Base-by-base conservation (phyloP, 2,888 invertebrate genomes). In the Epirrhoe alternata region DNA sequence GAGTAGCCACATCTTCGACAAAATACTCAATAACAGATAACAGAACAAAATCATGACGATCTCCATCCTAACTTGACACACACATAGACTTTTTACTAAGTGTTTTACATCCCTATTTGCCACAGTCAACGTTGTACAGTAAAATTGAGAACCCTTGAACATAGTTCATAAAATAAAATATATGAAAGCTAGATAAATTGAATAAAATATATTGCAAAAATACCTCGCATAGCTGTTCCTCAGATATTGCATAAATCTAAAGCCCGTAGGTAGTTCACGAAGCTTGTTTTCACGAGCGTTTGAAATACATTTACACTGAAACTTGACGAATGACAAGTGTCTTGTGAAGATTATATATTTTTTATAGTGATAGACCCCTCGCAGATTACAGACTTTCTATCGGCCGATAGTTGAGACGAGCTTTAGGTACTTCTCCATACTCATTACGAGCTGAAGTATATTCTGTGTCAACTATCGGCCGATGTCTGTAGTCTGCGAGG, bases 191-290 rank as follows among this genome's bases (percentile, higher is more conserved):
- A 16, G 35, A 54, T 35, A 35, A 54, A 54, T 54, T 54, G 47
- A 59, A 61, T 53, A 33, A 24, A 61, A 55, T 49, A 35, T 49
- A 61, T 35, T 33, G 38, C 35, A 49, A 51, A 51, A 56, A 60
- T 60, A 60, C 60, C 45, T 52, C 17, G 10, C 42, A 57, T 63
- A 51, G 45, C 45, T 52, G 42, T 52, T 55, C 57, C 50, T 33
- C 57, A 47, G 56, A 56, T 62, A 62, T 62, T 62, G 50, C 56
- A 62, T 62, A 57, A 57, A 63, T 56, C 50, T 16, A 56, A 38
- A 16, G 42, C 1, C 47, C 12, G 51, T n/a, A 51, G 35, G 35
- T 50, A 17, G 49, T 57, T 57, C 33, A 16, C 47, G 42, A 60
- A 60, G 53, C 60, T 16, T 52, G 52, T 52, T 52, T 31, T 42